Base-by-base conservation (phyloP, 2,113 vertebrate genomes). In the Hypanus sabinus region DNA sequence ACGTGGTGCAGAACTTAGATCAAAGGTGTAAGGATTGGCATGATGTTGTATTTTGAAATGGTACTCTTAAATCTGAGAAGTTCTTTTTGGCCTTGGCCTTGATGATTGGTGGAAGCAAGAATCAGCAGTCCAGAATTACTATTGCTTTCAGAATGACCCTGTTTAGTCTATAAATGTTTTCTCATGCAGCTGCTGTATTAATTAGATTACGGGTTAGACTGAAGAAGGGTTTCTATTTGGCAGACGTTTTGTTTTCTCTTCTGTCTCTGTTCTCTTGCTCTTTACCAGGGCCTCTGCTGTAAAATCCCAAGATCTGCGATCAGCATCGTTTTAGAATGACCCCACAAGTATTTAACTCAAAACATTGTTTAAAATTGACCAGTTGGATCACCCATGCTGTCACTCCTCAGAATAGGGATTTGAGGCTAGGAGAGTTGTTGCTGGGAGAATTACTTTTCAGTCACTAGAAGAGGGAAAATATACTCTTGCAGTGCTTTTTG, bases 1-100 rank as follows among this genome's bases (percentile, higher is more conserved):
- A 94, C 14, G 30, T 94, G 94, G 94, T 95, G 95, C 95, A 95
- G 94, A 95, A 87, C 95, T 94, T 46, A 95, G 95, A 95, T 96
- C 96, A 96, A 94, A 95, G 94, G 94, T 88, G 9, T 30, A 94
- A 94, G 20, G 30, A 94, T 96, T 95, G 95, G 94, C 94, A 94
- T 94, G 38, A 91, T 94, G 90, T 75, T 94, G 92, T 94, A 55
- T 70, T 95, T 96, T 95, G 96, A 94, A 95, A 94, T 94, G 95
- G 95, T 94, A 95, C 68, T 27, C 38, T 70, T 93, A 93, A 93
- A 93, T 93, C 70, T 73, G 36, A 75, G 70, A 73, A 73, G 36
- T 93, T 62, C 87, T 55, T 93, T 55, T 93, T 73, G 36, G 24
- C 38, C 85, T 90, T 90, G 85, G 24, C 38, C 85, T 90, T 90